Base-by-base conservation (phyloP, 2,113 vertebrate genomes). In the Clarias macrocephalus region DNA sequence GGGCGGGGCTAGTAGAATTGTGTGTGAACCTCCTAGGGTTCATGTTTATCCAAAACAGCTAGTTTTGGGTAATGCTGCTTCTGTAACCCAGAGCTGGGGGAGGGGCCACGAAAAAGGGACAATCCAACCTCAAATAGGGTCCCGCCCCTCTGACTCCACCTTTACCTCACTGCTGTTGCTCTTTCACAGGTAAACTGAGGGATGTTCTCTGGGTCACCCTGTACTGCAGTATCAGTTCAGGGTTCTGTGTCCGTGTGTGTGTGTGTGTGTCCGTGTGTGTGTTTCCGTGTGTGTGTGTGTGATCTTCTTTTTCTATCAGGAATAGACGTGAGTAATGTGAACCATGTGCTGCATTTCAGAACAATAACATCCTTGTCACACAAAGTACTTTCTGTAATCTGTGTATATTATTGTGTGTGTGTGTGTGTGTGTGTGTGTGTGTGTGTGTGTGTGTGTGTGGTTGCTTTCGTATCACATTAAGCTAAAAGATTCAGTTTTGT, bases 81-180 rank as follows among this genome's bases (percentile, higher is more conserved):
- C 62, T 37, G 23, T 42, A 57, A n/a, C 9, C 28, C 52, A 3
- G 9, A 33, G 63, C 52, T 5, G 5, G 11, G 28, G 18, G 57
- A 63, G 37, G 48, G 80, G n/a, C 19, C 65, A 9, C 21, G 60
- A 10, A 79, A 77, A 63, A 48, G 85, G 75, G 6, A 4, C 62
- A 28, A 23, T 48, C 10, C 21, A 30, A 13, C 62, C 23, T 9
- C 63, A 86, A 30, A 59, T 72, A 1, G 52, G 62, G 56, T 73
- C 70, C 79, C 79, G 79, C 80, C 85, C 89, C 59, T 83, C 88
- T 30, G 88, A 91, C 82, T 56, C 90, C 57, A 57, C 84, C 52
- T 70, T 89, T 37, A 37, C 83, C 33, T 89, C 90, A 9, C 59
- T 88, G 37, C 72, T 91, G 84, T 77, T 88, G 66, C 88, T 91